A percentile compares a stretch with the other conserved stretches of the same genome.
phyloP scores from a whole-genome alignment of 64 coral and sea anemone species.

The Hydrozoanthus tunicans region DNA sequence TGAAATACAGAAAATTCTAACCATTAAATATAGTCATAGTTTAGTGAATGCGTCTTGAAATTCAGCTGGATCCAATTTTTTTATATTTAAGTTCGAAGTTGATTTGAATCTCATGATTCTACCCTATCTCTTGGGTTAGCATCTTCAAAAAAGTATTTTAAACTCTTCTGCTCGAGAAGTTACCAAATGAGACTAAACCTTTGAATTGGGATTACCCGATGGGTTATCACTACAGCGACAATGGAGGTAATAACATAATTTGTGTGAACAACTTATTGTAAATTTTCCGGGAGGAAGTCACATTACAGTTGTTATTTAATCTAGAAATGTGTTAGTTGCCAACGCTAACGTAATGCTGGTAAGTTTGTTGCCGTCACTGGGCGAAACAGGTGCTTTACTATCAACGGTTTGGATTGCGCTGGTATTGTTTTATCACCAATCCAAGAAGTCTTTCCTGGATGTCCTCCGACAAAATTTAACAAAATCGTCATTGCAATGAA shows the following conservation, averaged over 20 bases:
- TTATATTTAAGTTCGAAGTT: too few species aligned
- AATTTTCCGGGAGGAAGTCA: not conserved
- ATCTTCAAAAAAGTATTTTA: too few species aligned
- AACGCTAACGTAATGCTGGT: not conserved
- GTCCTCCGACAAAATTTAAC: not conserved
- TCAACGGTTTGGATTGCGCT: not conserved
- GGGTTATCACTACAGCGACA: not conserved
- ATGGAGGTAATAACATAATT: not conserved
- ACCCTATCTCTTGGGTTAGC: too few species aligned
- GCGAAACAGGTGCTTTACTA: not conserved
- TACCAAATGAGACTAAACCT: too few species aligned
- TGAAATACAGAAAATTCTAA: not conserved
- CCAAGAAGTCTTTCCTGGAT: not conserved
- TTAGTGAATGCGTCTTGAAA: too few species aligned
- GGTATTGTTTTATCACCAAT: not conserved
- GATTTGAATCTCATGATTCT: too few species aligned
- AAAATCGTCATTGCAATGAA: not conserved
- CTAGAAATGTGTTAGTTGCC: not conserved
- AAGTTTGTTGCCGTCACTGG: not conserved
- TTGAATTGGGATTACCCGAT: too few species aligned
- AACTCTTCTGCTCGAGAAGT: too few species aligned
- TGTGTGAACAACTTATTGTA: not conserved
- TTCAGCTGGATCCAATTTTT: too few species aligned
- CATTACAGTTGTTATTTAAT: not conserved
- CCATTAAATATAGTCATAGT: not conserved